A percentile compares a stretch with the other conserved stretches of the same genome.
These are phyloP conservation scores for Scaptodrosophila latifasciaeformis DNA, from an alignment of 2,888 invertebrate species.

Conservation along the genomic window DNA sequence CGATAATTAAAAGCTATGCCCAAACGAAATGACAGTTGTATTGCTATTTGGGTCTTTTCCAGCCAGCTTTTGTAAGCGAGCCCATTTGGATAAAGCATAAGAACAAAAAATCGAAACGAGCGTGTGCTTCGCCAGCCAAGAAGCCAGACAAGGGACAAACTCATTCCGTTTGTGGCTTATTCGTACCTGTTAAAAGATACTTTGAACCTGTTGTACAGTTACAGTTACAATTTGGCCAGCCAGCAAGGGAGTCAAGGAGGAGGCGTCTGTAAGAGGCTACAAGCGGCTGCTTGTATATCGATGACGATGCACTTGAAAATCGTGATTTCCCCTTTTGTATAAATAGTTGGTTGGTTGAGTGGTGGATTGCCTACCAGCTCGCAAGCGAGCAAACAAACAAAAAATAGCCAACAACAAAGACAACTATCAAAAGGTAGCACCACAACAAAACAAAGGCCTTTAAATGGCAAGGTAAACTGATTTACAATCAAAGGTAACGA, in stretches of 20 bases:
- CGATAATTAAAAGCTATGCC: constrained; percentile 56
- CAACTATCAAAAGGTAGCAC: constrained; percentile 24
- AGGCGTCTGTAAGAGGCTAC: constrained; percentile 2
- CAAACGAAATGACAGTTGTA: constrained; percentile 10
- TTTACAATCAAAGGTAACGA: constrained; percentile 68
- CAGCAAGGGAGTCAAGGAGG: constrained; percentile 21
- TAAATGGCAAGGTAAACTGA: constrained; percentile 69
- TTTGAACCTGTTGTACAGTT: constrained; percentile 73
- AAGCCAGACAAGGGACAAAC: constrained; percentile 8
- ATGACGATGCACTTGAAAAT: constrained; percentile 69
- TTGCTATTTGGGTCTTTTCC: background rate
- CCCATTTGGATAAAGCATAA: no score
- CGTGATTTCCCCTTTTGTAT: constrained; percentile 68
- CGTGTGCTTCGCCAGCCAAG: background rate
- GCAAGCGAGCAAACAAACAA: constrained; percentile 32
- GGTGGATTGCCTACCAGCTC: no score
- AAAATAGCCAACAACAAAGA: constrained; percentile 19
- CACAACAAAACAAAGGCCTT: constrained; percentile 55
- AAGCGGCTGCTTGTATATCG: constrained; percentile 51
- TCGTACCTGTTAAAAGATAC: constrained; percentile 66
- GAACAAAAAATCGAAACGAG: no score
- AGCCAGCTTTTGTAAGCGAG: background rate
- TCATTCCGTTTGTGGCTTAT: constrained; percentile 11
- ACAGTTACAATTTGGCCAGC: constrained; percentile 66
- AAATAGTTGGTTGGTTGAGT: no score